These are phyloP conservation scores for Notospermus geniculatus DNA, from an alignment of 1,140 invertebrate genomes.

Conservation along the genomic window DNA sequence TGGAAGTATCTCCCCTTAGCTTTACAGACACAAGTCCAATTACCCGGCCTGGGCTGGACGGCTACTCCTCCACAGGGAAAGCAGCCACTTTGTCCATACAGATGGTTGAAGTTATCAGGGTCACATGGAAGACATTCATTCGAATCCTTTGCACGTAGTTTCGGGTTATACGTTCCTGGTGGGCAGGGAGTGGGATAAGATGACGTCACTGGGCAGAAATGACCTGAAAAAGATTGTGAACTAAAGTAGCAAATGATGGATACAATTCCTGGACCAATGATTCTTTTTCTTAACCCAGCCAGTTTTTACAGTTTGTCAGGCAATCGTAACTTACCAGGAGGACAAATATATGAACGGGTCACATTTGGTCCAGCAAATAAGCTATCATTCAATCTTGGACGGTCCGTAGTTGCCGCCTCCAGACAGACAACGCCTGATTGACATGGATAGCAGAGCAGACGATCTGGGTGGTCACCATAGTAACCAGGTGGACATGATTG, in stretches of 20 bases:
- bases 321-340: conserved; percentile 31
- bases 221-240: conserved; percentile 43
- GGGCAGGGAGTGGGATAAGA: conserved; percentile 33
- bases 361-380: conserved; percentile 32
- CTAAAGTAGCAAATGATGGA: too few relatives aligned
- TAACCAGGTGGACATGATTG: conserved; percentile 43
- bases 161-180: conserved; percentile 33
- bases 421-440: conserved; percentile 49
- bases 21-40: conserved; percentile 38
- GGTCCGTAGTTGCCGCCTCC: conserved; percentile 38
- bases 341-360: conserved; percentile 47
- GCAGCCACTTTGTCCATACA: conserved; percentile 41
- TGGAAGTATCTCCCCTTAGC: conserved; percentile 48
- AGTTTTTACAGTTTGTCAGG: too few relatives aligned
- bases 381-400: conserved; percentile 37
- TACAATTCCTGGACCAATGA: too few relatives aligned
- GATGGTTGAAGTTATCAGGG: conserved; percentile 44
- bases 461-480: conserved; percentile 37
- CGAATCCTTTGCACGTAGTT: conserved; percentile 26
- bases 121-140: conserved; percentile 38
- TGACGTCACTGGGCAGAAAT: conserved; percentile 41
- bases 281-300: too few relatives aligned
- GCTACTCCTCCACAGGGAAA: conserved; percentile 44
- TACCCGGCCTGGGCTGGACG: conserved; percentile 31
- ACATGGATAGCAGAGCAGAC: conserved; percentile 40